These are phyloP conservation scores for Ochropacha duplaris DNA, from an alignment of 2,888 invertebrate genomes.

Conservation along the genomic window DNA sequence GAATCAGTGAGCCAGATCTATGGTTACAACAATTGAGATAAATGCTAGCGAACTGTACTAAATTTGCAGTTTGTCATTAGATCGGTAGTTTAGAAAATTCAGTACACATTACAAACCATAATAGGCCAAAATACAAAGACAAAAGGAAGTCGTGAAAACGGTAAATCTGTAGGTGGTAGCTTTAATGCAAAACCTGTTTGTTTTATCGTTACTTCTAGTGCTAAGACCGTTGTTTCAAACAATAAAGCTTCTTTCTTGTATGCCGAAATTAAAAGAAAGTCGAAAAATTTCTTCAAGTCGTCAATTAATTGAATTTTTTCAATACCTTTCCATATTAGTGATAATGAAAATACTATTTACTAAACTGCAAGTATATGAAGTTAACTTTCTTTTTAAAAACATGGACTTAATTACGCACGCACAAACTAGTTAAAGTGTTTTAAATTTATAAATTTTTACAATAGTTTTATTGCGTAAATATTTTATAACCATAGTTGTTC, in stretches of 20 bases:
- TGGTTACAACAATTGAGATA: slow-evolving; percentile 37
- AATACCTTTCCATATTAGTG: no score
- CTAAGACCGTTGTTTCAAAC: slow-evolving; percentile 2
- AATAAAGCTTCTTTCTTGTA: not conserved
- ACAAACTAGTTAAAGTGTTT: not conserved
- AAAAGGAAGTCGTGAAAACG: slow-evolving; percentile 4
- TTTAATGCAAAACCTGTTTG: slow-evolving; percentile 1
- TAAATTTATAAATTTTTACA: no score
- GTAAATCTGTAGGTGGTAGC: not conserved
- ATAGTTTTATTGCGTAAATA: no score
- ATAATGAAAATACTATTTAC: not conserved
- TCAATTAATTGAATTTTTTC: no score
- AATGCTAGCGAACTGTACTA: slow-evolving; percentile 32
- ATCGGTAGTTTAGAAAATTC: not conserved
- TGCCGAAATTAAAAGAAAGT: not conserved
- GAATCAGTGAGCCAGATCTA: slow-evolving; percentile 42
- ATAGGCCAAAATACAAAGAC: slow-evolving; percentile 2
- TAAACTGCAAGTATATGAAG: no score
- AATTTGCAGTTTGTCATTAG: slow-evolving; percentile 27
- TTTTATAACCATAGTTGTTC: no score
- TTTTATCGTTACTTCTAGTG: not conserved
- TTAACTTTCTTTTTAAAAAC: no score
- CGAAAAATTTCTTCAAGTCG: not conserved
- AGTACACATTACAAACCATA: not conserved
- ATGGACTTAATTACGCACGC: not conserved